These are phyloP conservation scores for Cosmia pyralina DNA, from an alignment of 2,888 invertebrate species.

Conservation along the genomic window DNA sequence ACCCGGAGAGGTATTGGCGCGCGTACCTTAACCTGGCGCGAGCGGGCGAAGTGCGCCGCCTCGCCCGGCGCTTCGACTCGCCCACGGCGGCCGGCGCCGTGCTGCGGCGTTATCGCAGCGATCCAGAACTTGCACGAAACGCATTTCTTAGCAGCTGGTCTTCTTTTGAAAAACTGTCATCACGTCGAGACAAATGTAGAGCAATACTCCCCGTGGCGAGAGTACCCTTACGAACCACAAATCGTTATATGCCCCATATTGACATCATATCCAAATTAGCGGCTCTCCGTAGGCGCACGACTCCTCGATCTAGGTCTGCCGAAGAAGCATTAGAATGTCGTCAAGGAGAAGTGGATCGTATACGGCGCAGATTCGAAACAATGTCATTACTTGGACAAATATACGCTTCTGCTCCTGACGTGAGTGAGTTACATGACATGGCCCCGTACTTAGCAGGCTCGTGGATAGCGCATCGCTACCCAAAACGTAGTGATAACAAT, in stretches of 20 bases:
- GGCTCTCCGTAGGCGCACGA: slow-evolving; percentile 88
- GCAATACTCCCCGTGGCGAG: slow-evolving; percentile 92
- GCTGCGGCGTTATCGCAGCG: slow-evolving; percentile 93
- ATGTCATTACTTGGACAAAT: slow-evolving; percentile 93
- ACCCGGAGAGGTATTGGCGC: slow-evolving; percentile 92
- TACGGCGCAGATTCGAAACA: slow-evolving; percentile 93
- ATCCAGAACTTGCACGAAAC: slow-evolving; percentile 93
- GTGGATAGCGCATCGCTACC: slow-evolving; percentile 95
- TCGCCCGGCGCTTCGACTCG: slow-evolving; percentile 95
- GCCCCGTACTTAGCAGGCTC: slow-evolving; percentile 94
- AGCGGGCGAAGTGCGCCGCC: slow-evolving; percentile 94
- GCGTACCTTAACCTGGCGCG: slow-evolving; percentile 93
- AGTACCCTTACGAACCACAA: slow-evolving; percentile 91
- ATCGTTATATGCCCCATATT: slow-evolving; percentile 96
- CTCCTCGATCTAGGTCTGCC: slow-evolving; percentile 87
- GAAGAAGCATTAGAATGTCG: slow-evolving; percentile 89
- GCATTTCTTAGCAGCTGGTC: slow-evolving; percentile 87
- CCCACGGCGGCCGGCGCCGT: slow-evolving; percentile 88
- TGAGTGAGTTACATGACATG: slow-evolving; percentile 94
- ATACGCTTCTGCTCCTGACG: slow-evolving; percentile 95
- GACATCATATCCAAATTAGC: slow-evolving; percentile 97
- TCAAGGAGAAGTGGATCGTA: slow-evolving; percentile 93
- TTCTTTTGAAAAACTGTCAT: slow-evolving; percentile 83
- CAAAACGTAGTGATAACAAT: slow-evolving; percentile 92
- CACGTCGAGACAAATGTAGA: slow-evolving; percentile 76